These are phyloP conservation scores for Ivindomyrus marchei DNA, from an alignment of 2,113 vertebrate species.

Conservation along the genomic window DNA sequence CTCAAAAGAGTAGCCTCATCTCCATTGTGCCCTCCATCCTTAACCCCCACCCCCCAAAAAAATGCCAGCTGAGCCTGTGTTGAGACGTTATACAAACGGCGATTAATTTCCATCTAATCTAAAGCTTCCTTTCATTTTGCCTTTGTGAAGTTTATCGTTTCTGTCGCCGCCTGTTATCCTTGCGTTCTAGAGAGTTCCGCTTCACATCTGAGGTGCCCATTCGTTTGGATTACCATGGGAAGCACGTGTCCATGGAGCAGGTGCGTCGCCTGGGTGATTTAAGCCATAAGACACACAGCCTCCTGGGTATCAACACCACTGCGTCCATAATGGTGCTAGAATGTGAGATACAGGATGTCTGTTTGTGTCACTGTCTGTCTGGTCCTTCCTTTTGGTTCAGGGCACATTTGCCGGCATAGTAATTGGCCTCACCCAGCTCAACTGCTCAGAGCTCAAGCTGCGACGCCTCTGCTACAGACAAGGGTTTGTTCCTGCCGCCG, in stretches of 20 bases:
- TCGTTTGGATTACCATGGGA: slow-evolving; percentile 93
- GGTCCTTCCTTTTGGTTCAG: slow-evolving; percentile 53
- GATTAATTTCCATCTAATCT: neutral
- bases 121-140: neutral
- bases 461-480: slow-evolving; percentile 89
- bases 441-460: slow-evolving; percentile 91
- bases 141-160: neutral
- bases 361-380: neutral
- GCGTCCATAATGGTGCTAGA: neutral
- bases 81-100: neutral
- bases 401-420: slow-evolving; percentile 93
- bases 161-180: neutral
- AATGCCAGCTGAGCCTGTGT: neutral
- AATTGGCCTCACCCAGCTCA: slow-evolving; percentile 90
- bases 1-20: neutral
- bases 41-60: neutral
- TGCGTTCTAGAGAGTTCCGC: slow-evolving; percentile 79
- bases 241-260: slow-evolving; percentile 88
- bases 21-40: neutral
- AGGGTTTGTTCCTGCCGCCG: slow-evolving; percentile 61
- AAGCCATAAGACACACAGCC: neutral
- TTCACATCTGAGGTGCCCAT: slow-evolving; percentile 96
- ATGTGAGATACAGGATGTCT: neutral
- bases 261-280: slow-evolving; percentile 37
- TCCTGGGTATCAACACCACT: neutral